Base-by-base conservation (phyloP, 2,888 invertebrate genomes). In the Andrena praecox region DNA sequence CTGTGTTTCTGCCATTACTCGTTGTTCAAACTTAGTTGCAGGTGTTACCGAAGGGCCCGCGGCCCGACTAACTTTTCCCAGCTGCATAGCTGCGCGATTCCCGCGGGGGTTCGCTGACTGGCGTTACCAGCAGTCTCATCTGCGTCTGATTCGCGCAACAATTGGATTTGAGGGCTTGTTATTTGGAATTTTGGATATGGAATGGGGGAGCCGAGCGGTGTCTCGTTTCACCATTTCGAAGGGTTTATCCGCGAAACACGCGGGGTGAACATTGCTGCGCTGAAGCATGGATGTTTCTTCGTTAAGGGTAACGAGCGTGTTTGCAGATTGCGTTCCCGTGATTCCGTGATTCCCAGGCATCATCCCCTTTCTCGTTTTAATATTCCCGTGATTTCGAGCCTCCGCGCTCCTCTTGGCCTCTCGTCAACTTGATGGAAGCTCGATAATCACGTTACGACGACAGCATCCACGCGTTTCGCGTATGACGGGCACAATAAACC, bases 91-190 rank as follows among this genome's bases (percentile, higher is more conserved):
- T 7, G 29, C 16, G 24, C 31, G 27, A 68, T 60, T 33, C 50
- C n/a, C 24, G 42, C 27, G 31, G 74, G 24, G 60, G 31, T 68
- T 48, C 24, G 60, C 60, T 68, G 48, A 60, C 60, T 59, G 50
- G 48, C 20, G 68, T 24, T 7, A 20, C 59, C 42, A 24, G 1
- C 50, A 68, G 68, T 24, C 60, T 68, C 59, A 60, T n/a, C n/a
- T 7, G 50, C 31, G 1, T 5, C 48, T 68, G 59, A 75, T 68
- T 67, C 50, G 7, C 48, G 68, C 24, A 33, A 48, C 31, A 20
- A 48, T 59, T 50, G 50, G 24, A 42, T 16, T 59, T 16, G 27
- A 24, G 48, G 33, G 24, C 31, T 67, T 31, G 24, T 48, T 24
- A 48, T 42, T 12, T 27, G 10, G 59, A 10, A 24, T n/a, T 35